Base-by-base conservation (phyloP, 2,113 vertebrate species). In the Chaetodon trifascialis region DNA sequence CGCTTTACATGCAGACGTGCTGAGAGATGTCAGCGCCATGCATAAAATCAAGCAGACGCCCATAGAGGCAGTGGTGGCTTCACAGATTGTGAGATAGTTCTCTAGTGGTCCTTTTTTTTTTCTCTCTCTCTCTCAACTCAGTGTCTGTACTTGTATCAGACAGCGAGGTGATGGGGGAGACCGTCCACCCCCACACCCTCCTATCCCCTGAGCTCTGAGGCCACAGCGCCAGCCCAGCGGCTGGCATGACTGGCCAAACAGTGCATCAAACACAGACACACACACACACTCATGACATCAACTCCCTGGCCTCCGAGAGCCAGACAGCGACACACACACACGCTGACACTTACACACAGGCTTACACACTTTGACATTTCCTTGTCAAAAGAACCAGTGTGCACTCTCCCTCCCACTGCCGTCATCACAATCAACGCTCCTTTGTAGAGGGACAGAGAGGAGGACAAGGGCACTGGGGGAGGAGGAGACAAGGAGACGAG, bases 341-440 rank as follows among this genome's bases (percentile, higher is more conserved):
- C 6, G 52, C 68, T 80, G 76, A 90, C 82, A 84, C 86, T 89
- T 76, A 75, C 91, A 88, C 84, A 84, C 86, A 86, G 87, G 68
- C 86, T 87, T 76, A 90, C 89, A 86, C 91, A 92, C 90, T 91
- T 90, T 95, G 94, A 95, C 92, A 94, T 95, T 95, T 95, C 88
- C 86, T 88, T 87, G 89, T 94, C 93, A 95, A 95, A 95, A 93
- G 94, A 93, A 62, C 84, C 90, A 93, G 91, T 95, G 92, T 95
- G 92, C 70, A 47, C 89, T 89, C 88, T 88, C 84, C 88, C 92
- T 89, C 91, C 91, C 91, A 87, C 92, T 70, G 74, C 83, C 94
- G 88, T 88, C 92, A 90, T 91, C 88, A 93, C 92, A 93, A 93
- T 94, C 93, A 95, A 91, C 91, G 81, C 87, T 91, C 88, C 92